These are phyloP conservation scores for Scomberomorus guttatus DNA, from an alignment of 2,797 vertebrate species.

Conservation along the genomic window DNA sequence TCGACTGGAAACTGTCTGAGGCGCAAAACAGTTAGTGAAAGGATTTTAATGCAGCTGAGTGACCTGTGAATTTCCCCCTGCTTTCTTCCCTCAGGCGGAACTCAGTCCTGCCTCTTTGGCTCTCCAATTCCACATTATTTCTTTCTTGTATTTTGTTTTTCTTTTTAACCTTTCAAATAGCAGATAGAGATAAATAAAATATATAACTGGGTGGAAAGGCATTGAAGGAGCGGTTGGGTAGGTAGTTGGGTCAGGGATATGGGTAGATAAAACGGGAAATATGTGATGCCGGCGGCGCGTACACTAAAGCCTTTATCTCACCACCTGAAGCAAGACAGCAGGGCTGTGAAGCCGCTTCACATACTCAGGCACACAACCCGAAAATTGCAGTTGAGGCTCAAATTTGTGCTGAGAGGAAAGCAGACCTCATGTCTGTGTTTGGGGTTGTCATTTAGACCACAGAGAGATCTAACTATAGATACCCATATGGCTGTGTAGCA, in stretches of 20 bases:
- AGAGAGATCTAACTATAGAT: background rate
- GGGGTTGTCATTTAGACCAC: constrained; percentile 21
- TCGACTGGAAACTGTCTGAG: background rate
- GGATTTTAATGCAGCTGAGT: constrained; percentile 1
- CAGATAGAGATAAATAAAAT: too few relatives aligned
- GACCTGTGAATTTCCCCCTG: constrained; percentile 10
- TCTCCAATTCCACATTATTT: background rate
- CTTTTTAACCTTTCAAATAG: constrained; percentile 7
- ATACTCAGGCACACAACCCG: background rate
- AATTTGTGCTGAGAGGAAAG: background rate
- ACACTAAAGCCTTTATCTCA: constrained; percentile 51
- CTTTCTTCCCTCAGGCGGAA: constrained; percentile 13
- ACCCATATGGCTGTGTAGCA: background rate
- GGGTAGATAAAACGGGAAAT: constrained; percentile 20
- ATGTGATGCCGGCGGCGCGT: constrained; percentile 53
- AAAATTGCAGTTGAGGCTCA: constrained; percentile 24
- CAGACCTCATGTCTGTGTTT: constrained; percentile 21
- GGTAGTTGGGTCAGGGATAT: constrained; percentile 18
- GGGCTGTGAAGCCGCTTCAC: constrained; percentile 48
- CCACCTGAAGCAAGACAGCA: constrained; percentile 52
- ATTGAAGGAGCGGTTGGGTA: background rate
- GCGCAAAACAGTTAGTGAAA: background rate
- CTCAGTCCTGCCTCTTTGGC: background rate
- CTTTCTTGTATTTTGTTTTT: background rate
- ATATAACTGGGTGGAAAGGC: too few relatives aligned